Evolutionary conservation across 2,888 invertebrate genomes (phyloP), one percentile per base, ranked within the genome.

Genomic region (Parasteatoda lunata): DNA sequence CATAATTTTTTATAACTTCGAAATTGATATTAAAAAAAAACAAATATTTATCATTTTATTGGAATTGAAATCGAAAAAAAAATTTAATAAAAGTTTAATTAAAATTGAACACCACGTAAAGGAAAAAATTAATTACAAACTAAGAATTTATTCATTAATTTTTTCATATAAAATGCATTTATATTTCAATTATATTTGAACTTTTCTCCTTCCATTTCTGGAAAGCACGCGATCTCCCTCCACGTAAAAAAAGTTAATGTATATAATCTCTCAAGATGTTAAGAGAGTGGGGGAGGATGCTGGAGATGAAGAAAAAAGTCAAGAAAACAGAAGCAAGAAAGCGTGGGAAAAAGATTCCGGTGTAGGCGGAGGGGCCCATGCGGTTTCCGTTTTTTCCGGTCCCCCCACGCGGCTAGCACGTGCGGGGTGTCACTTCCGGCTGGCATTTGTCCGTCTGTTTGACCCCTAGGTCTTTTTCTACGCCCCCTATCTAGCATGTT

Each of bases 351-450:
- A 70, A 77, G 64, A 15, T 11, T 9, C 8, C 49, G 65, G 68
- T 64, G 54, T 15, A 54, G 30, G 69, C 73, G 59, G 78, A 59
- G 54, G 73, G 69, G 71, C 64, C 79, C 79, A 75, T 76, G 69
- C 79, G 71, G 76, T 71, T 51, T 68, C 54, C 73, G 49, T 52
- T 69, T 65, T 59, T 68, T 47, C 15, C n/a, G 65, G 52, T 68
- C 65, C n/a, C 86, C 86, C 86, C 86, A 87, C 86, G 86, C 81
- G 86, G 86, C 86, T 69, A 82, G 86, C 86, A 87, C 86, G 86
- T 87, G 86, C 86, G 86, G 86, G 85, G 86, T 87, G 86, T 82
- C 86, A 87, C 66, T 87, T 87, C 86, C 86, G 86, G 86, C 84
- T 78, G 77, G 77, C 77, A 66, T 77, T 70, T 77, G 84, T 84